Evolutionary conservation across 2,888 invertebrate species (phyloP), one percentile per base, ranked within the genome.

Genomic region (Ischnura elegans): DNA sequence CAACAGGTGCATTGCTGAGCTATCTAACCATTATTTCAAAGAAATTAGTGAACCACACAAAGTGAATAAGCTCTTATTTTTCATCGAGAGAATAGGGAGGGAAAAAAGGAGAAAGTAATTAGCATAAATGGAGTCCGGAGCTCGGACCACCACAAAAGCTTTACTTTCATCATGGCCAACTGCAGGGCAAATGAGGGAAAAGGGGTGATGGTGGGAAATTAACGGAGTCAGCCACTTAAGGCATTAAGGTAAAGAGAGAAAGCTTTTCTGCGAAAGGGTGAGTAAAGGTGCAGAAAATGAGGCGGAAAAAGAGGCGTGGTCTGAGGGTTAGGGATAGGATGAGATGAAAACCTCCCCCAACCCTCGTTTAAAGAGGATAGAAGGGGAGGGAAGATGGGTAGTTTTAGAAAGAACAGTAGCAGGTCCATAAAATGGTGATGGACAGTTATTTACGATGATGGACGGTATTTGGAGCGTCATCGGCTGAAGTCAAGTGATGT

Each of bases 201-300:
- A n/a, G 36, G 5, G 76, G 36, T 21, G 45, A n/a, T n/a, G 45
- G n/a, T 45, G n/a, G 46, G 86, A 43, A n/a, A 86, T 46, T 43
- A 45, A 76, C 36, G 76, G 76, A 76, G 76, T 76, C 76, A 76
- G 76, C 76, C 76, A 76, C 76, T 76, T 76, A 76, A 76, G 76
- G 76, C 76, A 76, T 76, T 76, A 76, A 36, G 61, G 8, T 36
- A 36, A 76, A 76, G 76, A 76, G 76, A 36, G 25, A 76, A 76
- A 76, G 76, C 76, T 21, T 76, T 76, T 76, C 36, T 45, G 86
- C 45, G 19, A 86, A 21, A 46, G 25, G 45, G 25, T 45, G 45
- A 25, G 46, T 45, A 13, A n/a, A 86, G 43, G n/a, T 21, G 43
- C n/a, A 46, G 86, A 86, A 86, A 86, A 43, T 45, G 86, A 76